phyloP scores from a whole-genome alignment of 2,113 vertebrate genomes.

The Vulpes lagopus region DNA sequence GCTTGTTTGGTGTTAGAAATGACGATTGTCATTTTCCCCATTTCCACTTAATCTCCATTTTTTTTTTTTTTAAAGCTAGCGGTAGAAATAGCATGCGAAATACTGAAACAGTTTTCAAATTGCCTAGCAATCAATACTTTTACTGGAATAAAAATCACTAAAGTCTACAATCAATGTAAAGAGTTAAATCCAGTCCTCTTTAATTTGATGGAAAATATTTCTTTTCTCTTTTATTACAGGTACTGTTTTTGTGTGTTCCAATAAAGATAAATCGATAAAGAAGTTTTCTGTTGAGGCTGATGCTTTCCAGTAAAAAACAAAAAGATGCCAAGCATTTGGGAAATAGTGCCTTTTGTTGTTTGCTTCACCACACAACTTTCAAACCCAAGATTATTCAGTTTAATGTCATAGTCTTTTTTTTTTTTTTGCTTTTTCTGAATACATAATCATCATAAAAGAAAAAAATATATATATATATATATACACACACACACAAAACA shows the following conservation, averaged over 20 bases:
- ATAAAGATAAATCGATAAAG: conserved; percentile 60
- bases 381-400: not conserved
- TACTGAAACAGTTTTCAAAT: conserved; percentile 66
- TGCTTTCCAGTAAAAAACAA: conserved; percentile 14
- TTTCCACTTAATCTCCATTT: conserved; percentile 43
- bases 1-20: conserved; percentile 7
- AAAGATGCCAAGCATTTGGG: not conserved
- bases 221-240: not conserved
- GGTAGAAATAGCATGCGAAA: not conserved
- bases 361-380: not conserved
- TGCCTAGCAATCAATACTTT: conserved; percentile 78
- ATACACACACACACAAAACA: not conserved
- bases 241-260: conserved; percentile 54
- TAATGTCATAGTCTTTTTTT: not conserved
- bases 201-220: conserved; percentile 74
- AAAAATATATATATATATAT: too few species aligned
- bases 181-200: conserved; percentile 69
- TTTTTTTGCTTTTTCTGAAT: not conserved
- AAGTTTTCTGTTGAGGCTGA: not conserved
- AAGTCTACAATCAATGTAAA: conserved; percentile 76
- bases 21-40: conserved; percentile 34
- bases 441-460: not conserved
- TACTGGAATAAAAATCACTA: conserved; percentile 79
- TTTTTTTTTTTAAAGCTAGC: not conserved
- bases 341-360: not conserved